Conservation (phyloP, 2,888 invertebrate genomes). For the Hydrotaea cyrtoneurina region DNA sequence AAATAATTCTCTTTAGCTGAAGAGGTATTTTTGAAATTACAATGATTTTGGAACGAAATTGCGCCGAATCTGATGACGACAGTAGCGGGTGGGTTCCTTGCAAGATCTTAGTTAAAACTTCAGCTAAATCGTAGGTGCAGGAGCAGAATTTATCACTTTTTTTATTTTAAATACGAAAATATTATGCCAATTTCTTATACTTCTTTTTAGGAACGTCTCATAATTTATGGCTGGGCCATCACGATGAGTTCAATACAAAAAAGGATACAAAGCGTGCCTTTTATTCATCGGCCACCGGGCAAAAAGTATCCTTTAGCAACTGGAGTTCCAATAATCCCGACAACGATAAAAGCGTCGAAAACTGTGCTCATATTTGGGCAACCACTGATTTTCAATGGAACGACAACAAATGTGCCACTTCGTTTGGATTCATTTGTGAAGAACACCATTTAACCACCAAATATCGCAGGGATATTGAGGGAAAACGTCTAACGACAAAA, state of each 20-base stretch:
- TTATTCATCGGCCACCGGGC: background rate
- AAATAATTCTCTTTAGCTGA: too few relatives aligned
- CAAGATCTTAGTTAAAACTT: too few relatives aligned
- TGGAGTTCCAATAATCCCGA: background rate
- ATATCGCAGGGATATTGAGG: background rate
- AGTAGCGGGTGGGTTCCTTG: too few relatives aligned
- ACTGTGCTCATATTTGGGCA: background rate
- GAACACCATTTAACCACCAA: background rate
- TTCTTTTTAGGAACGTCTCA: background rate
- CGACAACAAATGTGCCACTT: background rate
- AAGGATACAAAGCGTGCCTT: background rate
- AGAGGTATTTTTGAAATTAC: too few relatives aligned
- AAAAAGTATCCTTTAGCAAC: background rate
- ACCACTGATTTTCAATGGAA: background rate
- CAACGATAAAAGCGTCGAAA: background rate
- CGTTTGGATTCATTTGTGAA: slow-evolving; percentile 24
- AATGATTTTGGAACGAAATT: too few relatives aligned
- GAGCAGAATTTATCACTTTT: too few relatives aligned
- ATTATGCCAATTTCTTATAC: too few relatives aligned
- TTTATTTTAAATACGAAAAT: too few relatives aligned
- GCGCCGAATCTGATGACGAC: too few relatives aligned
- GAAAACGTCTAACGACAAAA: background rate
- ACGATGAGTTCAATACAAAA: slow-evolving; percentile 2
- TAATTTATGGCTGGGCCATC: slow-evolving; percentile 19
- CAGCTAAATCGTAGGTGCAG: too few relatives aligned